These are phyloP conservation scores for Folsomia manolachei DNA, from an alignment of 2,888 invertebrate species.

Conservation along the genomic window DNA sequence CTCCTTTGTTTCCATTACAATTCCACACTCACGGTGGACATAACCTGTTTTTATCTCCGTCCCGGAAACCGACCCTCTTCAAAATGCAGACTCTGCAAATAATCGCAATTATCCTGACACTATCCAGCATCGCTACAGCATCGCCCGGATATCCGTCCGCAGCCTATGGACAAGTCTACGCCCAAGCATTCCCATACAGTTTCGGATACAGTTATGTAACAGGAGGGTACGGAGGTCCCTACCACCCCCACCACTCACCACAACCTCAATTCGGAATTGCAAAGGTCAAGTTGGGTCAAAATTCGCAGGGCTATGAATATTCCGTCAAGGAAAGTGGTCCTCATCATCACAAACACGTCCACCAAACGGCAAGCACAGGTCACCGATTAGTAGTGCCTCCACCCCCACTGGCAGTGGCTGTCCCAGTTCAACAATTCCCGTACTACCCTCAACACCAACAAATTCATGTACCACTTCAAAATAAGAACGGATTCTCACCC, in stretches of 20 bases:
- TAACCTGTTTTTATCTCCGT: no score
- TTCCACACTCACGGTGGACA: no score
- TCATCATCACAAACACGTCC: constrained; percentile 41
- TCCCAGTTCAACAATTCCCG: neutral
- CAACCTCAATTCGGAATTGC: constrained; percentile 27
- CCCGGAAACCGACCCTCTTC: no score
- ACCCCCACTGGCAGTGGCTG: neutral
- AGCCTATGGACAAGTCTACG: constrained; percentile 5
- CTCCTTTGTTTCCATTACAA: no score
- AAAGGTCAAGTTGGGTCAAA: constrained; percentile 42
- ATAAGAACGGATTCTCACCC: neutral
- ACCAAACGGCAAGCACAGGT: constrained; percentile 31
- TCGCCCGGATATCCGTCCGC: no score
- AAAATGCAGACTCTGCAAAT: no score
- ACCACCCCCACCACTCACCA: neutral
- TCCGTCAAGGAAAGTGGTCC: constrained; percentile 45
- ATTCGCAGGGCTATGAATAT: constrained; percentile 40
- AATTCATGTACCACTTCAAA: neutral
- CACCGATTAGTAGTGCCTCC: neutral
- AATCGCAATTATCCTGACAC: no score
- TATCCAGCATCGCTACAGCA: neutral
- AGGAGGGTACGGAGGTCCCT: neutral
- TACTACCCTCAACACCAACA: neutral
- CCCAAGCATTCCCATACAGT: neutral
- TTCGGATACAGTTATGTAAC: neutral